Conservation (phyloP, 2,797 vertebrate genomes). For the Aythya fuligula region DNA sequence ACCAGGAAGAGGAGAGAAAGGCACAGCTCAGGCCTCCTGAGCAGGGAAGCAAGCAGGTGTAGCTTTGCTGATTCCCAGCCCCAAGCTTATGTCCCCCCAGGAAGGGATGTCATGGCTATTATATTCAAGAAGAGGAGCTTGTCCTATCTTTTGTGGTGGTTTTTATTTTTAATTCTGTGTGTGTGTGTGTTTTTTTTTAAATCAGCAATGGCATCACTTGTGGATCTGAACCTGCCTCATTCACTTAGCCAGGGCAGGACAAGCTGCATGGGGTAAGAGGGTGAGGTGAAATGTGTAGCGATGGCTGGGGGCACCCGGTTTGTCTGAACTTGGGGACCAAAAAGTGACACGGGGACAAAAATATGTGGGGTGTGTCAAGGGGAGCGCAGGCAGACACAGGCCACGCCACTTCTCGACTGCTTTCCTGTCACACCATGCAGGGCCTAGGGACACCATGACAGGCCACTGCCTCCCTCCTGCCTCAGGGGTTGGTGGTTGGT, state of each 20-base stretch:
- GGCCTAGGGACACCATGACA: no score
- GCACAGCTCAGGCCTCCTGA: neutral
- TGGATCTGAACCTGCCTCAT: neutral
- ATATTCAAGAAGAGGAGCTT: neutral
- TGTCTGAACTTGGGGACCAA: neutral
- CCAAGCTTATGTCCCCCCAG: neutral
- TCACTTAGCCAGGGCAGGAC: neutral
- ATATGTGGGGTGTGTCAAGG: neutral
- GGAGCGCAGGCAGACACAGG: neutral
- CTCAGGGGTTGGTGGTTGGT: neutral
- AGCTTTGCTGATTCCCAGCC: neutral
- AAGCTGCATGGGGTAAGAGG: neutral
- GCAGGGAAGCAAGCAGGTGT: neutral
- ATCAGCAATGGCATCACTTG: neutral
- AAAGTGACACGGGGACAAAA: neutral
- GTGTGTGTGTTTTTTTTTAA: neutral
- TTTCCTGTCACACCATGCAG: neutral
- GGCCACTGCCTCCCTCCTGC: neutral
- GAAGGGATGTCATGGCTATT: neutral
- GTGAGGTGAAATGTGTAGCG: neutral
- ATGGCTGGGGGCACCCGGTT: neutral
- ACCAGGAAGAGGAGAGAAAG: neutral
- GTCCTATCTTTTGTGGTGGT: neutral
- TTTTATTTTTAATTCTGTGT: no score
- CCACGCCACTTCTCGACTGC: neutral